Percentiles rank a stretch among this genome's conserved stretches.
These are phyloP conservation scores for Calonectris borealis DNA, from an alignment of 2,113 vertebrate genomes.

Conservation along the genomic window DNA sequence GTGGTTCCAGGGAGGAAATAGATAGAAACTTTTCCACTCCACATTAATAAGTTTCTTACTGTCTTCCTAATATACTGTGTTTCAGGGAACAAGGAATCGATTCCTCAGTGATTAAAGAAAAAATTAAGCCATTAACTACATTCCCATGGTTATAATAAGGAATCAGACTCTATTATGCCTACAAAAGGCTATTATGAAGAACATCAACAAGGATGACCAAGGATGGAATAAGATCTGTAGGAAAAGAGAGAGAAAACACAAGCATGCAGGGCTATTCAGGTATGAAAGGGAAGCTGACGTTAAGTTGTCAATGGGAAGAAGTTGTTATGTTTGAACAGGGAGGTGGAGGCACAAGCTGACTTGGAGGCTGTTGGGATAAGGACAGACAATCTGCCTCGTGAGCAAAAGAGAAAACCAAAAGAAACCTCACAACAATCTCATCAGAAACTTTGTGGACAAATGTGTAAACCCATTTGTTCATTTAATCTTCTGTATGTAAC, in stretches of 20 bases:
- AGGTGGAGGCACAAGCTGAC: background rate
- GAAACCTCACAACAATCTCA: background rate
- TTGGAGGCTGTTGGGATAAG: background rate
- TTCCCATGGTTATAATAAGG: background rate
- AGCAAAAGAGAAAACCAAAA: background rate
- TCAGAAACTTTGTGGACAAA: background rate
- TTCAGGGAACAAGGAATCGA: background rate
- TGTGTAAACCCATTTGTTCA: background rate
- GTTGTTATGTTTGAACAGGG: background rate
- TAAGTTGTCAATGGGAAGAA: background rate
- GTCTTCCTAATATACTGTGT: background rate
- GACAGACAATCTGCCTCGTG: background rate
- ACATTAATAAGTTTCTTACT: background rate
- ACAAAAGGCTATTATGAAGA: background rate
- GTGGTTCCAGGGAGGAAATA: background rate
- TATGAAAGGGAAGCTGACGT: background rate
- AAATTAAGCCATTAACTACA: background rate
- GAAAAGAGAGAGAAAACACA: background rate
- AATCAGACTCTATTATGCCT: background rate
- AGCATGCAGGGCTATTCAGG: background rate
- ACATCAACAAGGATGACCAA: background rate
- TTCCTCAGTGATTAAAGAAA: background rate
- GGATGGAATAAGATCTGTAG: background rate
- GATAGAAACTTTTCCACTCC: background rate
- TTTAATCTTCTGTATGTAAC: background rate